Evolutionary conservation across 2,888 invertebrate species (phyloP), one percentile per base, ranked within the genome.

Genomic region (Cheilosia urbana): DNA sequence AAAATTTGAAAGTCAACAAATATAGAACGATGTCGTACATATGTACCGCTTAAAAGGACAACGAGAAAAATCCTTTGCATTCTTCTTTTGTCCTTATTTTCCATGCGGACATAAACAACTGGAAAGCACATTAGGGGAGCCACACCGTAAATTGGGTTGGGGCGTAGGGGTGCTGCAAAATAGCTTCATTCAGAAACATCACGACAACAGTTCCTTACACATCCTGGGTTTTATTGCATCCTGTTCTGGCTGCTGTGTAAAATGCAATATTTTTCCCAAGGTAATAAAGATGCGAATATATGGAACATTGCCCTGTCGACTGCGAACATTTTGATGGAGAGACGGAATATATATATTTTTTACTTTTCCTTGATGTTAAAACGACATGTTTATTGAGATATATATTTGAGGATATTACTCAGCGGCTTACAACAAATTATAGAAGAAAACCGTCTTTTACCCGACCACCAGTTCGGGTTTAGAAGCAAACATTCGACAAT

Each of bases 221-320:
- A 69, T 75, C 68, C 80, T 80, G 80, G 80, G 73, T 80, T 81
- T 81, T 75, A 81, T 81, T 81, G 80, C 80, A 69, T 81, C 80
- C 75, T 57, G 68, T 75, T 63, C 75, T 81, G 47, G 57, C 60
- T 81, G 57, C 60, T 81, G 42, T 69, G 57, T 47, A 68, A 81
- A 81, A 75, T 81, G 80, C 80, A 81, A 75, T 81, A 81, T 69
- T 69, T 81, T 69, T 63, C 7, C 49, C 68, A 53, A 57, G 80
- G 75, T 81, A 75, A 69, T 81, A 81, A 81, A 81, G 75, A 75
- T 75, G 75, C 6, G 51, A 81, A 81, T 75, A 63, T 81, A 81
- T 81, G 68, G 68, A 49, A 57, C 57, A 21, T 37, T 81, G 80
- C 65, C 69, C 75, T 68, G 75, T 69, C 69, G 63, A 75, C 80